Conservation (phyloP, 2,888 invertebrate genomes). For the Phoronis australis region DNA sequence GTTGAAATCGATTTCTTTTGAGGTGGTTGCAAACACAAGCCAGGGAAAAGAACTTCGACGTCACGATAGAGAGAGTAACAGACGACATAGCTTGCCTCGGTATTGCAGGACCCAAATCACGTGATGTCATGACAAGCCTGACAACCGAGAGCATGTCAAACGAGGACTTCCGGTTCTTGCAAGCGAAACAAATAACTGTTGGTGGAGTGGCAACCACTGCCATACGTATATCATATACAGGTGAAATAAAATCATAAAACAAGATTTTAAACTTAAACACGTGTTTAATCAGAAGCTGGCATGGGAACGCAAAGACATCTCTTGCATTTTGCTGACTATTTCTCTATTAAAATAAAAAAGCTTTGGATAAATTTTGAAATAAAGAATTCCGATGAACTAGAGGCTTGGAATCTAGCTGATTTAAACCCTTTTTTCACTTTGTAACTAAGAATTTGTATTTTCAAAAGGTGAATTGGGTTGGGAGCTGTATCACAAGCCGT, state of each 20-base stretch:
- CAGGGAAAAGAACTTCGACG: constrained; percentile 20
- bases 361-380: too few species aligned
- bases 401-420: too few species aligned
- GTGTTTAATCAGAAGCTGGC: too few species aligned
- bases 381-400: too few species aligned
- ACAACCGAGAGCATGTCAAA: constrained; percentile 38
- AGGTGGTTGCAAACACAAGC: constrained; percentile 47
- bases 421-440: too few species aligned
- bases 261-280: too few species aligned
- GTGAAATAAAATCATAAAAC: too few species aligned
- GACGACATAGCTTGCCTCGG: constrained; percentile 43
- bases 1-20: too few species aligned
- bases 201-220: constrained; percentile 37
- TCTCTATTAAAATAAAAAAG: too few species aligned
- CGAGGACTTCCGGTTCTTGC: constrained; percentile 48
- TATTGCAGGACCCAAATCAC: constrained; percentile 47
- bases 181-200: constrained; percentile 15
- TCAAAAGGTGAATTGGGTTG: constrained; percentile 56
- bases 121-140: constrained; percentile 42
- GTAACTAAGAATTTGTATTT: too few species aligned
- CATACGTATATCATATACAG: constrained; percentile 49
- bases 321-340: too few species aligned
- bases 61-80: constrained; percentile 40
- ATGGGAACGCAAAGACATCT: too few species aligned
- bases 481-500: constrained; percentile 51